phyloP scores from a whole-genome alignment of 2,113 vertebrate genomes.

The Salminus brasiliensis region DNA sequence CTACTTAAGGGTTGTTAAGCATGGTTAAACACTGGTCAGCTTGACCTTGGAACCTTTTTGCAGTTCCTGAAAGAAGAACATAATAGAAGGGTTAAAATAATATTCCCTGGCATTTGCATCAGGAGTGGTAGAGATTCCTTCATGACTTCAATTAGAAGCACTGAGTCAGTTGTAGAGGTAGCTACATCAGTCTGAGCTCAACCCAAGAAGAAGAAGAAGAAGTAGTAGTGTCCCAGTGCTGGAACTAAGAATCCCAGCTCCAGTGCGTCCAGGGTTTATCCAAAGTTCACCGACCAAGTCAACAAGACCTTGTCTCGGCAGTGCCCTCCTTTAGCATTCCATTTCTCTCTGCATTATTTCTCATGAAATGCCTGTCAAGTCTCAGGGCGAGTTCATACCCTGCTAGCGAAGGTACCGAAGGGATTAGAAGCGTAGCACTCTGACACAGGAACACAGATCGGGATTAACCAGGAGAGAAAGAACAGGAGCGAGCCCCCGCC shows the following conservation, averaged over 20 bases:
- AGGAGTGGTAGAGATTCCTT: too few species aligned
- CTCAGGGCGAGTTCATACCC: neutral
- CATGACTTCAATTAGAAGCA: too few species aligned
- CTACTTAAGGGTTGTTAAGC: too few species aligned
- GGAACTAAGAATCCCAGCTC: neutral
- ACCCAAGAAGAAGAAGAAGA: neutral
- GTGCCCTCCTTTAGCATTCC: neutral
- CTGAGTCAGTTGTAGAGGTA: too few species aligned
- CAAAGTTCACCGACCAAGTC: neutral
- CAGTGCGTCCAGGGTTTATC: neutral
- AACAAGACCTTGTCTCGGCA: neutral
- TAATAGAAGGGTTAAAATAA: too few species aligned
- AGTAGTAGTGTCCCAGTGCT: neutral
- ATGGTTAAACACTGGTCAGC: too few species aligned
- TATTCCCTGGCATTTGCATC: too few species aligned
- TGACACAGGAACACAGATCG: neutral
- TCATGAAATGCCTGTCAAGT: neutral
- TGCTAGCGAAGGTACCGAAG: neutral
- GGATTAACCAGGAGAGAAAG: constrained; percentile 6
- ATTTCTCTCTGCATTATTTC: neutral
- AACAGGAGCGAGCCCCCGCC: neutral
- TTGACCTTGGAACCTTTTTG: too few species aligned
- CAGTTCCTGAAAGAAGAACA: too few species aligned
- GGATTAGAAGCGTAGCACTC: constrained; percentile 8
- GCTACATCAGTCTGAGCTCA: neutral